Evolutionary conservation across 2,888 invertebrate genomes (phyloP).

Genomic region (Sympetrum striolatum): DNA sequence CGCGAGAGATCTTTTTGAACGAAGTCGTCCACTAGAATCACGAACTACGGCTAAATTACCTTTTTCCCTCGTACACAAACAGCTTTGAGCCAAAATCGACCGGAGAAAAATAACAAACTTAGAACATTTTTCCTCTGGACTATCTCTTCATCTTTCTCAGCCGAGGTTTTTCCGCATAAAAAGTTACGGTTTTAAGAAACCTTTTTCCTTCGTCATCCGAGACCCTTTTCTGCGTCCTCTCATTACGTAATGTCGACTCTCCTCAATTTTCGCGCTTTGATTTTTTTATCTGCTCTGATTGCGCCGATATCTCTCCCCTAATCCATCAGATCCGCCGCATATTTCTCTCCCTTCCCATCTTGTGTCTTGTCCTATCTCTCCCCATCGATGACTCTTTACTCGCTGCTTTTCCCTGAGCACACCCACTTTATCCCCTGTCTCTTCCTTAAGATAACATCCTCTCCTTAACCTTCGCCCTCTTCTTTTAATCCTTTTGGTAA

Average conservation of each 20-base stretch:
- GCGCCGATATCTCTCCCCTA: neutral
- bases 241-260: neutral
- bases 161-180: neutral
- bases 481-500: neutral
- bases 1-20: too few species aligned
- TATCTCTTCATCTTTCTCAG: neutral
- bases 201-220: neutral
- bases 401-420: neutral
- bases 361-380: neutral
- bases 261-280: neutral
- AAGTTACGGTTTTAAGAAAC: neutral
- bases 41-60: neutral
- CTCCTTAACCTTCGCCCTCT: neutral
- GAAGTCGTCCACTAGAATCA: too few species aligned
- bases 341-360: neutral
- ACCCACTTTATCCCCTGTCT: neutral
- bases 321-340: neutral
- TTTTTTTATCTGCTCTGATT: neutral
- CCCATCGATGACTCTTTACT: neutral
- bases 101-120: neutral
- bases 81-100: neutral
- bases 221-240: neutral
- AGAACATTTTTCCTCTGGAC: neutral
- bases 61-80: neutral
- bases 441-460: neutral